Base-by-base conservation (phyloP, 2,888 invertebrate species). In the Aplocera efformata region DNA sequence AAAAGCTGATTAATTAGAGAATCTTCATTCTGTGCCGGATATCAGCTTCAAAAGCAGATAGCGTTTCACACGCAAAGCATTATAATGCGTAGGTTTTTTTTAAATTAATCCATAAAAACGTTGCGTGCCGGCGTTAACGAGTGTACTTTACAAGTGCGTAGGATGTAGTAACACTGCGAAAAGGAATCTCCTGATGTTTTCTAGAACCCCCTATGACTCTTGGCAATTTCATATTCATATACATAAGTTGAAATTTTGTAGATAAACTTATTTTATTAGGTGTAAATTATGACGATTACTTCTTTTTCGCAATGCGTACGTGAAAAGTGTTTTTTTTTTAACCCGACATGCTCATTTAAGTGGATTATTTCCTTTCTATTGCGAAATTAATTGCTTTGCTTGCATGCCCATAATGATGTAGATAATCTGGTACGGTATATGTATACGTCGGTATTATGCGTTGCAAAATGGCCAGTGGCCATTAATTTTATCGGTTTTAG, bases 311-410 rank as follows among this genome's bases (percentile, higher is more conserved):
- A 44, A 28, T 39, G 54, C 51, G 52, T 48, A 22, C 25, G 3
- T 13, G 11, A 36, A 36, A 22, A 22, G 22, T 22, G 7, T 7
- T 11, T 47, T 41, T 47, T 48, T 61, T 65, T 69, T 67, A 29
- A 32, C 58, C 57, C 50, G 50, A 58, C 62, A 56, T 60, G 59
- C 58, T 60, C 56, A 52, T 60, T 51, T 48, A 51, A 46, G 58
- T 55, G 55, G 47, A 57, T 50, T 58, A 62, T 72, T 75, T 70
- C 68, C 68, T 67, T 68, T 71, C 53, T 47, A 58, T 64, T 66
- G 60, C 63, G 53, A 67, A 67, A 67, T 56, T 61, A 63, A 64
- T 68, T 59, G 48, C 39, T 39, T 49, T 43, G 45, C 35, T 65
- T 56, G 58, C 56, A 54, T 59, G 56, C 34, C 35, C 29, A 27